Conservation (phyloP, 2,113 vertebrate species). For the Archocentrus centrarchus region DNA sequence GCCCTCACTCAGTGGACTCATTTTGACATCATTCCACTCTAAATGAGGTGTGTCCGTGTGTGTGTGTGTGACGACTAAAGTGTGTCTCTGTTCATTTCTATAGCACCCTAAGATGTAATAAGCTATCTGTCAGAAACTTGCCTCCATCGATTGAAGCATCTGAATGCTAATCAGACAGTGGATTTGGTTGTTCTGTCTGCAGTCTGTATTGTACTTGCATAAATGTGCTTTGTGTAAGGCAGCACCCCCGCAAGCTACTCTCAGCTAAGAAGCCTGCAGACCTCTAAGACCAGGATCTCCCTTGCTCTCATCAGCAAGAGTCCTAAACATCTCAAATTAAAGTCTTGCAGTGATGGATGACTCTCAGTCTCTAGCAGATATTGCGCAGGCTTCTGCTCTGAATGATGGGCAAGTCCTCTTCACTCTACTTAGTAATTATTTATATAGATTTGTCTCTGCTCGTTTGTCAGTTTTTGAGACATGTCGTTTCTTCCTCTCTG, state of each 20-base stretch:
- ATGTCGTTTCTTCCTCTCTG: conserved; percentile 21
- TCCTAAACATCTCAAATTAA: conserved; percentile 82
- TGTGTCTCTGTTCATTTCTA: conserved; percentile 12
- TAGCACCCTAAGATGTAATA: conserved; percentile 25
- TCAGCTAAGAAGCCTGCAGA: conserved; percentile 51
- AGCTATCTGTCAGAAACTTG: conserved; percentile 37
- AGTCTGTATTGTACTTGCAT: conserved; percentile 17
- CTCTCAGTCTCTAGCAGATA: conserved; percentile 76
- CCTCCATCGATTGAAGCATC: conserved; percentile 35
- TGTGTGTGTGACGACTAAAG: not conserved
- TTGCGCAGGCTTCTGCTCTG: conserved; percentile 73
- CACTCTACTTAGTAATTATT: conserved; percentile 75
- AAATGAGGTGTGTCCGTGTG: conserved; percentile 50
- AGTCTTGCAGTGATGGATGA: conserved; percentile 80
- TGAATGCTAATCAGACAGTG: conserved; percentile 55
- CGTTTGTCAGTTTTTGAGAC: conserved; percentile 58
- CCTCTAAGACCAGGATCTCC: conserved; percentile 33
- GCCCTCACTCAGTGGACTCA: conserved; percentile 55
- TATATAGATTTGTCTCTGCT: conserved; percentile 79
- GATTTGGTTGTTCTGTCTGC: conserved; percentile 30
- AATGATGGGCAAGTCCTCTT: conserved; percentile 75
- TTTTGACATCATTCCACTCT: conserved; percentile 61
- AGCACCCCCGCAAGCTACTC: conserved; percentile 21
- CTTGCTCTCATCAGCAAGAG: conserved; percentile 64
- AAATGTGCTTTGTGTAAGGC: conserved; percentile 32